phyloP scores from a whole-genome alignment of 2,113 vertebrate genomes.

The Sorex fumeus region DNA sequence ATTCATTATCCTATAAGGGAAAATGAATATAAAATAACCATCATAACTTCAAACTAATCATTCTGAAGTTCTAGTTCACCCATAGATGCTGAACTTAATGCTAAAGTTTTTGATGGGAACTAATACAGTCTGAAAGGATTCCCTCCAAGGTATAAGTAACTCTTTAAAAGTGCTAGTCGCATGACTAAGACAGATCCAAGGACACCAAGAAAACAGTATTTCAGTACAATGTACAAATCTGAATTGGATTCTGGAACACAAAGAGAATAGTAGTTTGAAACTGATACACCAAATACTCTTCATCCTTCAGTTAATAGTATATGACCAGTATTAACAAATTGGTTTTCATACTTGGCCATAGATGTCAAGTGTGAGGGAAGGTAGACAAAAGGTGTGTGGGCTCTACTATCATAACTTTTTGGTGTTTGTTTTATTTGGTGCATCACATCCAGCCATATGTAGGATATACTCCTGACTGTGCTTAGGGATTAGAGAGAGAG shows the following conservation, averaged over 20 bases:
- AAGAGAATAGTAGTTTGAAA: background rate
- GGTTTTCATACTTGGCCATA: background rate
- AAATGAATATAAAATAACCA: background rate
- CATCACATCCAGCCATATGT: too few species aligned
- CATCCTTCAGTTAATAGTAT: slow-evolving; percentile 27
- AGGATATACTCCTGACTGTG: too few species aligned
- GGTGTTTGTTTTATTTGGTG: too few species aligned
- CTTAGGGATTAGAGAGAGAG: too few species aligned
- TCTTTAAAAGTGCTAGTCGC: background rate
- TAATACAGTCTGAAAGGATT: background rate
- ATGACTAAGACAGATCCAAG: background rate
- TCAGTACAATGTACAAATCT: background rate
- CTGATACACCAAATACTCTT: background rate
- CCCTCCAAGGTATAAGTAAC: background rate
- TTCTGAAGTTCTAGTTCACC: background rate
- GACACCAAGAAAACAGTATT: background rate
- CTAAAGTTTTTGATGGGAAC: slow-evolving; percentile 7
- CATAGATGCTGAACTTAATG: background rate
- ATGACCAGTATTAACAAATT: background rate
- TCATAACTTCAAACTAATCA: background rate
- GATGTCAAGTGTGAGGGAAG: background rate
- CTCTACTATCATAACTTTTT: background rate
- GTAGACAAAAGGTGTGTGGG: background rate
- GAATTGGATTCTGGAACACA: background rate
- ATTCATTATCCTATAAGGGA: background rate